Percentiles rank a stretch among this genome's conserved stretches.
Conservation (phyloP, 2,888 invertebrate genomes). For the Cryptocephalus primarius region DNA sequence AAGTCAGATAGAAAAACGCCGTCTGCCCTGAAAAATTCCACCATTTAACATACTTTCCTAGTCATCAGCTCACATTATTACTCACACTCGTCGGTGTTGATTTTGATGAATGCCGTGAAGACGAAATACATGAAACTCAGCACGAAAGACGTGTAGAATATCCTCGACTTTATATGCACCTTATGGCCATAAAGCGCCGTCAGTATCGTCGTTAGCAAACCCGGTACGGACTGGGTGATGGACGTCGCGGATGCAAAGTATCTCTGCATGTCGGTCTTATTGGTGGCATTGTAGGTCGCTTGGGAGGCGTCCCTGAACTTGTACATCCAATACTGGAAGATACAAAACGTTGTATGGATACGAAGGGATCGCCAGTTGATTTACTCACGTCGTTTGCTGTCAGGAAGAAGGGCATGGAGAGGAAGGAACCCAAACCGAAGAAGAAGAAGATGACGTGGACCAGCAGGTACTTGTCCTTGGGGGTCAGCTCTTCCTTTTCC, state of each 20-base stretch:
- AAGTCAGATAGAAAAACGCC: conserved; percentile 1
- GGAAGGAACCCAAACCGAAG: conserved; percentile 1
- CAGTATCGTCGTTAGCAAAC: conserved; percentile 6
- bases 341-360: no score
- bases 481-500: background rate
- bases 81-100: conserved; percentile 21
- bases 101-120: conserved; percentile 15
- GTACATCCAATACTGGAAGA: conserved; percentile 21
- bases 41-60: background rate
- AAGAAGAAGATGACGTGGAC: conserved; percentile 4
- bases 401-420: conserved; percentile 3
- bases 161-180: conserved; percentile 4
- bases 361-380: background rate
- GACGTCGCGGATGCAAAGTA: conserved; percentile 3
- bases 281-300: background rate
- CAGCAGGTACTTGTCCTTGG: conserved; percentile 4
- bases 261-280: conserved; percentile 3
- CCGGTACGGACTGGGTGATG: conserved; percentile 2
- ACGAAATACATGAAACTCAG: conserved; percentile 10
- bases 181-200: conserved; percentile 8
- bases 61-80: conserved; percentile 3
- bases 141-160: conserved; percentile 11
- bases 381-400: conserved; percentile 12
- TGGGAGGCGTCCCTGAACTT: conserved; percentile 13
- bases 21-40: conserved; percentile 4